These are phyloP conservation scores for Caenorhabditis japonica DNA, from an alignment of 2,888 invertebrate species.

Conservation along the genomic window DNA sequence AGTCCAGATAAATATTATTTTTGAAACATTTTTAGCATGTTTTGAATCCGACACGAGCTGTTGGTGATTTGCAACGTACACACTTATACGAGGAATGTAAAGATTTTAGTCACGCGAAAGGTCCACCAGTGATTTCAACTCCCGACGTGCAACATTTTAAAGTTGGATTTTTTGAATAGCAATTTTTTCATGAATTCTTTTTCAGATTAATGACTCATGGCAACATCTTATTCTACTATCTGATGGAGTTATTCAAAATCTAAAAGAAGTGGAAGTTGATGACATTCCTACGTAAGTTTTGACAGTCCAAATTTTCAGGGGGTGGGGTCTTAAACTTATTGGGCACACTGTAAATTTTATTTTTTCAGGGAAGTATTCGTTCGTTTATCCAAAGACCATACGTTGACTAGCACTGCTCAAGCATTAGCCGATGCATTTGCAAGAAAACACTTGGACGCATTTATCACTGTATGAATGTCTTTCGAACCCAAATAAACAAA, in stretches of 20 bases:
- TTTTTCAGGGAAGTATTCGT: constrained; percentile 49
- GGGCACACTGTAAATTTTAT: no score
- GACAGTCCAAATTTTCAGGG: no score
- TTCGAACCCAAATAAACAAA: not conserved
- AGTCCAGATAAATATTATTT: not conserved
- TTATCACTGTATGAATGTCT: constrained; percentile 21
- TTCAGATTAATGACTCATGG: constrained; percentile 56
- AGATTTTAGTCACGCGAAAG: constrained; percentile 42
- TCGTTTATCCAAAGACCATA: constrained; percentile 38
- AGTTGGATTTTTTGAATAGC: no score
- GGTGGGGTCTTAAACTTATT: no score
- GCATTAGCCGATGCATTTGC: constrained; percentile 44
- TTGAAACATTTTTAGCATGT: constrained; percentile 41
- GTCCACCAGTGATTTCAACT: constrained; percentile 51
- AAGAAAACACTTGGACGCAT: constrained; percentile 51
- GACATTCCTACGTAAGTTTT: constrained; percentile 47
- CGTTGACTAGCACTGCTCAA: constrained; percentile 50
- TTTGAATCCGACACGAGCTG: constrained; percentile 57
- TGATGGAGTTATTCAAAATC: constrained; percentile 57
- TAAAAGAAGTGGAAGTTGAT: constrained; percentile 54
- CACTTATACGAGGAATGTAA: constrained; percentile 53
- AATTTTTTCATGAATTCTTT: no score
- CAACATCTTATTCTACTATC: constrained; percentile 55
- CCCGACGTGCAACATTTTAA: constrained; percentile 47
- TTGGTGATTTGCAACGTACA: constrained; percentile 62